These are phyloP conservation scores for Hydriomena furcata DNA, from an alignment of 2,888 invertebrate genomes.

Conservation along the genomic window DNA sequence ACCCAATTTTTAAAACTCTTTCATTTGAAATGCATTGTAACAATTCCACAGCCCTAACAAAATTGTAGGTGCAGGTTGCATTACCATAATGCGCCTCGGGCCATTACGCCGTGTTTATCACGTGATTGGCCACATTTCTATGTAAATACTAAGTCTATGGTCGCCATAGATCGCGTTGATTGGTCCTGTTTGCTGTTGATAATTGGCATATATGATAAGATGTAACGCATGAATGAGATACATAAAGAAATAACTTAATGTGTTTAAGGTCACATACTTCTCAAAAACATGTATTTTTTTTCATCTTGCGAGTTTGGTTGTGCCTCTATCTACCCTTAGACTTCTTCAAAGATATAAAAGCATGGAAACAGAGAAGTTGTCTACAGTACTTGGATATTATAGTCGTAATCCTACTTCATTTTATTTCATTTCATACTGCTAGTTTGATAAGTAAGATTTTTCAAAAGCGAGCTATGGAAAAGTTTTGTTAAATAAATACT, in stretches of 20 bases:
- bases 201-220: no score
- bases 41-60: conserved; percentile 4
- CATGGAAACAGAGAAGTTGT: no score
- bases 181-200: conserved; percentile 11
- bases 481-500: conserved; percentile 1
- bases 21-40: background rate
- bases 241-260: no score
- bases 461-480: background rate
- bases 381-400: no score
- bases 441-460: background rate
- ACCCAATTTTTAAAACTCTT: background rate
- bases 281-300: no score
- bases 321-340: no score
- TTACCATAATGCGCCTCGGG: conserved; percentile 28
- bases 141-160: conserved; percentile 45
- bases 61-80: conserved; percentile 15
- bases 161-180: conserved; percentile 30
- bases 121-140: conserved; percentile 47
- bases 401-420: no score
- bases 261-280: no score
- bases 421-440: no score
- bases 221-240: no score
- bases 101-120: conserved; percentile 44
- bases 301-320: no score
- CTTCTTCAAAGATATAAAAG: no score